Conservation (phyloP, 2,888 invertebrate genomes). For the Resseliella maxima region DNA sequence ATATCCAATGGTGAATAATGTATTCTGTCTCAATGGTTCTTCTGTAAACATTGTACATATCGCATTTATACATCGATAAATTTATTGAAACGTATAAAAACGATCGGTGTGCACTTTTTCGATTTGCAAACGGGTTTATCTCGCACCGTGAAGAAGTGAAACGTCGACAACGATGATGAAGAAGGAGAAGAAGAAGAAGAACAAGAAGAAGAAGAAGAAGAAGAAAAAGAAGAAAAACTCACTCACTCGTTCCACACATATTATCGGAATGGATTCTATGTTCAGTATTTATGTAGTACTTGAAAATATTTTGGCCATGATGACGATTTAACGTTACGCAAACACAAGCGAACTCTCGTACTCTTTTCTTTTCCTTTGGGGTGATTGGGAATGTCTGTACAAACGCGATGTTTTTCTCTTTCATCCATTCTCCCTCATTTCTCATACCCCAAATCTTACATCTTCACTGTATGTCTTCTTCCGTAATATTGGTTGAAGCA, state of each 20-base stretch:
- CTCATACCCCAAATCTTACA: too few species aligned
- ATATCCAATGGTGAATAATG: slow-evolving; percentile 24
- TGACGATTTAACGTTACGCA: slow-evolving; percentile 42
- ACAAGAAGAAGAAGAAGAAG: too few species aligned
- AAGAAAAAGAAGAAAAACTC: too few species aligned
- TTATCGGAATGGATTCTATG: background rate
- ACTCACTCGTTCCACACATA: background rate
- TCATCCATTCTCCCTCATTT: background rate
- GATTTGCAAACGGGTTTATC: background rate
- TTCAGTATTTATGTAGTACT: slow-evolving; percentile 23
- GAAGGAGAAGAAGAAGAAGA: too few species aligned
- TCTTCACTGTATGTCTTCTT: background rate
- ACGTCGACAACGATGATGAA: too few species aligned
- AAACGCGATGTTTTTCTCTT: background rate
- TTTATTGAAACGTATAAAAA: slow-evolving; percentile 28
- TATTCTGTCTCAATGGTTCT: slow-evolving; percentile 29
- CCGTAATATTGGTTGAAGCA: slow-evolving; percentile 22
- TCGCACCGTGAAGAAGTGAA: too few species aligned
- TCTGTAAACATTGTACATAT: slow-evolving; percentile 25
- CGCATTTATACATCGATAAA: slow-evolving; percentile 47
- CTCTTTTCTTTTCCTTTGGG: background rate
- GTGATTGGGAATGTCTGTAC: background rate
- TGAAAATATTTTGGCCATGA: slow-evolving; percentile 48
- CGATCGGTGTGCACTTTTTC: slow-evolving; percentile 46
- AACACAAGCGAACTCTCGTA: slow-evolving; percentile 13